Percentiles rank a stretch among this genome's conserved stretches.
Conservation (phyloP, 2,797 vertebrate genomes). For the Zenarchopterus dispar region DNA sequence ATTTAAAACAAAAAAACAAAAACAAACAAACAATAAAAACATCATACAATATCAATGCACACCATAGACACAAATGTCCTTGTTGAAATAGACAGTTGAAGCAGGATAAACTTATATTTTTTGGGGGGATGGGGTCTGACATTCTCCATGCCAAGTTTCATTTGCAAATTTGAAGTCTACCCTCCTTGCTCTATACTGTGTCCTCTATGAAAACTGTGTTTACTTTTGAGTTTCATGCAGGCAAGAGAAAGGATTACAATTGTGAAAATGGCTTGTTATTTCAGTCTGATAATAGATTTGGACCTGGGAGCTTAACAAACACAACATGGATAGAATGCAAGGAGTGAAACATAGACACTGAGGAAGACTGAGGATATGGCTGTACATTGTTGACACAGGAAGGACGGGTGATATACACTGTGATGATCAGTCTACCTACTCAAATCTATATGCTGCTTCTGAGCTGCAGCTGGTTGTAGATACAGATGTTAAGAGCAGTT, state of each 20-base stretch:
- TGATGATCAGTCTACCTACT: neutral
- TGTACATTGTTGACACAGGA: conserved; percentile 45
- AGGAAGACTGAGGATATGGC: conserved; percentile 54
- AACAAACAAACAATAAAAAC: no score
- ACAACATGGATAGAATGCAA: conserved; percentile 59
- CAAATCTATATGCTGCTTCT: conserved; percentile 33
- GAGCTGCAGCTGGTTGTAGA: neutral
- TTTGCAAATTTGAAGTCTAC: conserved; percentile 65
- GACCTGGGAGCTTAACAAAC: conserved; percentile 82
- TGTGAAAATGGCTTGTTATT: conserved; percentile 85
- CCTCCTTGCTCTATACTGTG: conserved; percentile 52
- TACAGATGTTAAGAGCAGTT: neutral
- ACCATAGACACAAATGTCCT: neutral
- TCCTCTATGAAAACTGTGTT: conserved; percentile 73
- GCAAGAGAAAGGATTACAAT: conserved; percentile 79
- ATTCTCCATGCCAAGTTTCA: conserved; percentile 36
- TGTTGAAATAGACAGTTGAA: neutral
- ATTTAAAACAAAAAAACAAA: no score
- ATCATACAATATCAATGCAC: neutral
- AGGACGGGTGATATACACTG: conserved; percentile 23
- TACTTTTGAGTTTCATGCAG: conserved; percentile 76
- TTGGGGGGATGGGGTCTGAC: conserved; percentile 13
- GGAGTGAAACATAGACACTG: conserved; percentile 64
- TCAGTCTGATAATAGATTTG: conserved; percentile 85
- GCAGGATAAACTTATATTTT: neutral